A percentile compares a stretch with the other conserved stretches of the same genome.
Conservation (phyloP, 2,888 invertebrate genomes). For the Amphimallon solstitiale region DNA sequence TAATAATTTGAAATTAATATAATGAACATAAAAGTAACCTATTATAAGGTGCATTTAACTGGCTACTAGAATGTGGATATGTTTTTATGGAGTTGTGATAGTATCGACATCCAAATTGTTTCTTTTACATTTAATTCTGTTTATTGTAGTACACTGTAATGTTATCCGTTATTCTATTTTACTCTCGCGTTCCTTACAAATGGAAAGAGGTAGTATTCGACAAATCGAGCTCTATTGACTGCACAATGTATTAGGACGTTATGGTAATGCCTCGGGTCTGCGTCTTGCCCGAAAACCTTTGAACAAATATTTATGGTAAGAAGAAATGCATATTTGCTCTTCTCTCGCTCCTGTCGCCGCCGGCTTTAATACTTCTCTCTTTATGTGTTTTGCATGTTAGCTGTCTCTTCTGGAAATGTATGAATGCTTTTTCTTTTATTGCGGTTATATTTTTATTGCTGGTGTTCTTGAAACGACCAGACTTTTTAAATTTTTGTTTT, state of each 20-base stretch:
- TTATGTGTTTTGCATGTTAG: slow-evolving; percentile 20
- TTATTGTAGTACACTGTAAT: background rate
- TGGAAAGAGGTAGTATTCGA: background rate
- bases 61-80: too few species aligned
- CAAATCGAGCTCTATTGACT: slow-evolving; percentile 30
- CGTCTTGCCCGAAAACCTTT: slow-evolving; percentile 45
- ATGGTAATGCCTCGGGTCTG: slow-evolving; percentile 29
- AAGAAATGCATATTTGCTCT: slow-evolving; percentile 47
- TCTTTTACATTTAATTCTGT: background rate
- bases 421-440: background rate
- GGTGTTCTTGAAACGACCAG: background rate
- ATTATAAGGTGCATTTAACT: too few species aligned
- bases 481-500: background rate
- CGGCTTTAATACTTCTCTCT: slow-evolving; percentile 30
- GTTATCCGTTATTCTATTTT: background rate
- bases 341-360: slow-evolving; percentile 17
- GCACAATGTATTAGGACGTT: slow-evolving; percentile 26
- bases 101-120: background rate
- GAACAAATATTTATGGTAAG: slow-evolving; percentile 48
- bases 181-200: too few species aligned
- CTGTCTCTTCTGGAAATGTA: slow-evolving; percentile 15
- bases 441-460: slow-evolving; percentile 15
- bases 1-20: too few species aligned
- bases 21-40: too few species aligned
- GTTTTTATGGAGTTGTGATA: too few species aligned